Percentiles rank a stretch among this genome's conserved stretches.
Conservation (phyloP, 2,888 invertebrate species). For the Dryadula phaetusa region DNA sequence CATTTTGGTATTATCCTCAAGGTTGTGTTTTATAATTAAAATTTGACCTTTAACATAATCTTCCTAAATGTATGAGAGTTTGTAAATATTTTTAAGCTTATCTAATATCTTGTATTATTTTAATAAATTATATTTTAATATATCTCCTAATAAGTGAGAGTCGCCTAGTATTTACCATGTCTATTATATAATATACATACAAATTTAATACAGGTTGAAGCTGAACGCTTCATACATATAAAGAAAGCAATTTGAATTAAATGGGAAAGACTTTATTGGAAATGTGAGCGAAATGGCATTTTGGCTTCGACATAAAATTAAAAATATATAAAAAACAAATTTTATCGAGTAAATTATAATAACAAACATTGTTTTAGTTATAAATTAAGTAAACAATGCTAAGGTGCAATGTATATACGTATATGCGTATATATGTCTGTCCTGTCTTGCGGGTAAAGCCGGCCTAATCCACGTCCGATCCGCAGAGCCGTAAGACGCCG, state of each 20-base stretch:
- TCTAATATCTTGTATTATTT: background rate
- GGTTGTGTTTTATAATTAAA: constrained; percentile 6
- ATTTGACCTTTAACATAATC: constrained; percentile 9
- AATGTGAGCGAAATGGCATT: background rate
- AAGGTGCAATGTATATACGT: constrained; percentile 22
- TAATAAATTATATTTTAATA: no score
- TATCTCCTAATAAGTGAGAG: no score
- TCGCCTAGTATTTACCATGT: no score
- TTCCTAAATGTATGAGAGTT: background rate
- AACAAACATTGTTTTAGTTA: constrained; percentile 17
- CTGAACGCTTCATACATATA: background rate
- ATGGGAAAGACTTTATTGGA: background rate
- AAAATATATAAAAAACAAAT: background rate
- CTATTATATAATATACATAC: background rate
- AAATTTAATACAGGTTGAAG: background rate
- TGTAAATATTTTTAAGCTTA: background rate
- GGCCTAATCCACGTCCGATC: constrained; percentile 69
- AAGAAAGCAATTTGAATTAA: constrained; percentile 3
- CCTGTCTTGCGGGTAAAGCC: constrained; percentile 62
- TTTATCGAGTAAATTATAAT: background rate
- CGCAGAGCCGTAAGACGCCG: constrained; percentile 68
- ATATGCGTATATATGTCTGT: constrained; percentile 43
- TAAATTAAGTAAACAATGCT: constrained; percentile 23
- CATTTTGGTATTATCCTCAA: constrained; percentile 7
- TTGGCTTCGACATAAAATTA: background rate